Base-by-base conservation (phyloP, 2,113 vertebrate genomes). In the Lasiurus borealis region DNA sequence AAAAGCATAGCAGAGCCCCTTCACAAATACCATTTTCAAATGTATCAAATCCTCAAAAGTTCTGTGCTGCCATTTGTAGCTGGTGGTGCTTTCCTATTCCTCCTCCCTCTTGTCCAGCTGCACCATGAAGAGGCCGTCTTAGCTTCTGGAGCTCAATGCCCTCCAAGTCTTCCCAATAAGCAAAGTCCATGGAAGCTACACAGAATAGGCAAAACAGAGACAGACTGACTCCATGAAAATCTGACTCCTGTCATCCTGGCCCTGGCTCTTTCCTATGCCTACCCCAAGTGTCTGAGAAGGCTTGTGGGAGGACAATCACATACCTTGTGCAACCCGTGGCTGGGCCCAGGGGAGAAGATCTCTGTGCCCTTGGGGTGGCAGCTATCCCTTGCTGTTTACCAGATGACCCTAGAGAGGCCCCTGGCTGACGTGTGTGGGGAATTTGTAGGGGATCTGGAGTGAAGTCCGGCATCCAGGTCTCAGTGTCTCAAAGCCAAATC, bases 401-500 rank as follows among this genome's bases (percentile, higher is more conserved):
- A 34, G 72, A 16, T 19, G 68, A 73, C 88, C 87, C 29, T 23
- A 27, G 81, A 25, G 36, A 78, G 36, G 34, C 25, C 76, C 89
- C 52, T 27, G 25, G 92, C 90, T 59, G 91, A 81, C 21, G 29
- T 59, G 66, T n/a, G 62, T 80, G 57, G 93, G 96, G 96, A 97
- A 98, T 98, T 98, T 98, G 98, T 98, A 98, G 98, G 68, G 85
- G 93, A 97, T 97, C 97, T 95, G 88, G 77, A 85, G 76, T 48
- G 48, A 5, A 5, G 89, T 94, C 84, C 19, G 8, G 18, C 88
- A 68, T 75, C 36, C 13, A 90, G 93, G 44, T 88, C 95, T 96
- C 95, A 93, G 90, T 91, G 97, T 97, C 93, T 93, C 96, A 72
- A 94, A 95, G 96, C 91, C 96, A 98, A 94, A 98, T 97, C 97